Percentiles rank a stretch among this genome's conserved stretches.
These are phyloP conservation scores for Cosmopolites sordidus DNA, from an alignment of 2,888 invertebrate genomes.

Conservation along the genomic window DNA sequence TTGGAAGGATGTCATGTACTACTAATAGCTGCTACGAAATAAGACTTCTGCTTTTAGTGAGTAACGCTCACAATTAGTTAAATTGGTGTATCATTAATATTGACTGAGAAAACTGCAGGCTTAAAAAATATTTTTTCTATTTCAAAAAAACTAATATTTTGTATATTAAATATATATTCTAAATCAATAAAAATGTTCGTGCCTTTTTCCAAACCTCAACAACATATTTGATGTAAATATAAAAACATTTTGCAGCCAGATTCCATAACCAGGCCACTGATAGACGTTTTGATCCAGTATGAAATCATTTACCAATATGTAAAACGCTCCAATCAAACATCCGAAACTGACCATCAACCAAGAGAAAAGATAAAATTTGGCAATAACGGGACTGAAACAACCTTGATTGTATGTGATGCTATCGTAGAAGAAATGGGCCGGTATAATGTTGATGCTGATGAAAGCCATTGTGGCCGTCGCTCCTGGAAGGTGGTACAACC, in stretches of 20 bases:
- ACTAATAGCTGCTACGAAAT: no score
- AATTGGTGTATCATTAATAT: no score
- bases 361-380: conserved; percentile 31
- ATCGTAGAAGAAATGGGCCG: conserved; percentile 30
- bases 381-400: conserved; percentile 29
- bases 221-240: conserved; percentile 35
- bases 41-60: no score
- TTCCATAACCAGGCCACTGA: conserved; percentile 37
- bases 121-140: no score
- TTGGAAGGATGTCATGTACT: no score
- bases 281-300: conserved; percentile 26
- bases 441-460: conserved; percentile 33
- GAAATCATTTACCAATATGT: conserved; percentile 37
- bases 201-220: conserved; percentile 29
- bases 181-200: conserved; percentile 18
- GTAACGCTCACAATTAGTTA: no score
- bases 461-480: conserved; percentile 32
- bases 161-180: no score
- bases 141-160: no score
- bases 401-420: conserved; percentile 21
- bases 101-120: no score
- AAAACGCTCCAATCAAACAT: conserved; percentile 35
- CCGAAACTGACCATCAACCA: conserved; percentile 37
- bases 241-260: conserved; percentile 36
- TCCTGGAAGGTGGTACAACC: conserved; percentile 34